Evolutionary conservation across 2,797 vertebrate species (phyloP).

Genomic region (Semaprochilodus insignis): DNA sequence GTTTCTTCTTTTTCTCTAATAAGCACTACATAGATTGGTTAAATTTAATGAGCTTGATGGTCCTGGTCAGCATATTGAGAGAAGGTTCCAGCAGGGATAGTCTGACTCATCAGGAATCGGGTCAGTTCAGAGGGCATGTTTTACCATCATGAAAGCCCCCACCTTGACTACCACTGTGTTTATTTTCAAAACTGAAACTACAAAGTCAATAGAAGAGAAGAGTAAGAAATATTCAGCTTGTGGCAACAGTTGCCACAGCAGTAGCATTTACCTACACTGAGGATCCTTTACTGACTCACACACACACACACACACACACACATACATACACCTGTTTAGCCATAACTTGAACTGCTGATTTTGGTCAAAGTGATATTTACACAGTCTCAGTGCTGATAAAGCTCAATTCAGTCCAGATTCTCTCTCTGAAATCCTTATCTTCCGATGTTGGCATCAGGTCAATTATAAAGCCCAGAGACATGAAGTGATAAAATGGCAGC

Average conservation of each 20-base stretch:
- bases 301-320: conserved; percentile 1
- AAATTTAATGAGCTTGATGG: conserved; percentile 21
- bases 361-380: background rate
- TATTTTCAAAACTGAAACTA: conserved; percentile 64
- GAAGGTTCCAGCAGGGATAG: background rate
- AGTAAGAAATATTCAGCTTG: conserved; percentile 47
- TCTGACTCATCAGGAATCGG: conserved; percentile 53
- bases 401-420: background rate
- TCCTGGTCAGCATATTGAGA: conserved; percentile 28
- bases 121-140: conserved; percentile 6
- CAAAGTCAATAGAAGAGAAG: conserved; percentile 52
- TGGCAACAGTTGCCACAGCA: conserved; percentile 62
- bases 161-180: conserved; percentile 12
- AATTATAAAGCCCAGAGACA: too few relatives aligned
- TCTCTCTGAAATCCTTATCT: background rate
- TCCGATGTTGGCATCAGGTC: background rate
- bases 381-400: conserved; percentile 1
- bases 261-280: conserved; percentile 59
- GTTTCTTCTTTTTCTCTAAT: background rate
- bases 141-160: conserved; percentile 35
- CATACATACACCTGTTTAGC: conserved; percentile 8
- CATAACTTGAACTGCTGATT: background rate
- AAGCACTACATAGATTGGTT: background rate
- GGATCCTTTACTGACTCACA: conserved; percentile 24
- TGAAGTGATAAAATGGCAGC: background rate